Conservation (phyloP, 2,888 invertebrate genomes). For the Agrilus biguttatus region DNA sequence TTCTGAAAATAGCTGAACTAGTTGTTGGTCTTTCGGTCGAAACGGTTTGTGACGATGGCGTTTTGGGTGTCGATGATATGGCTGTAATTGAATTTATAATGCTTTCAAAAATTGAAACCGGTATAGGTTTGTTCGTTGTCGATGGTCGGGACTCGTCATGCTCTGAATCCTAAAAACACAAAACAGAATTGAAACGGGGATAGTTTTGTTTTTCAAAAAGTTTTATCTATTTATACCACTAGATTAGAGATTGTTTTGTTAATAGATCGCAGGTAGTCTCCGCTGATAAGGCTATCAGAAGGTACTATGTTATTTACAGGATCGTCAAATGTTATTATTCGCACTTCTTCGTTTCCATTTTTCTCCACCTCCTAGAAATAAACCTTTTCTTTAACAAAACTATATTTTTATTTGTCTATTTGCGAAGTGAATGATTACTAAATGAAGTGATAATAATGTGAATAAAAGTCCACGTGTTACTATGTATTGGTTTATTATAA, state of each 20-base stretch:
- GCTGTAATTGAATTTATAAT: conserved; percentile 30
- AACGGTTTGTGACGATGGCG: conserved; percentile 6
- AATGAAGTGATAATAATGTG: too few species aligned
- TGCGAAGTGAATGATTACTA: too few species aligned
- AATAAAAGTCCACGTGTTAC: too few species aligned
- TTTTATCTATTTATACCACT: too few species aligned
- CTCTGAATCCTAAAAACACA: conserved; percentile 9
- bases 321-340: conserved; percentile 30
- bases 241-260: conserved; percentile 9
- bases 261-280: conserved; percentile 20
- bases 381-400: too few species aligned
- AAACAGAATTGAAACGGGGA: too few species aligned
- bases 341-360: conserved; percentile 18
- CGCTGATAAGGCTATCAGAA: conserved; percentile 28
- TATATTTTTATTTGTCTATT: too few species aligned
- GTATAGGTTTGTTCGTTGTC: conserved; percentile 20
- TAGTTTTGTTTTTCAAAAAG: too few species aligned
- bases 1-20: conserved; percentile 27
- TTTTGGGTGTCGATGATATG: conserved; percentile 19
- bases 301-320: conserved; percentile 25
- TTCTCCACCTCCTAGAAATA: too few species aligned
- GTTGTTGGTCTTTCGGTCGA: conserved; percentile 15
- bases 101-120: conserved; percentile 28
- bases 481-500: too few species aligned
- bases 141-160: conserved; percentile 6